A percentile compares a stretch with the other conserved stretches of the same genome.
phyloP scores from a whole-genome alignment of 2,797 vertebrate species.

The Poecilia wingei region DNA sequence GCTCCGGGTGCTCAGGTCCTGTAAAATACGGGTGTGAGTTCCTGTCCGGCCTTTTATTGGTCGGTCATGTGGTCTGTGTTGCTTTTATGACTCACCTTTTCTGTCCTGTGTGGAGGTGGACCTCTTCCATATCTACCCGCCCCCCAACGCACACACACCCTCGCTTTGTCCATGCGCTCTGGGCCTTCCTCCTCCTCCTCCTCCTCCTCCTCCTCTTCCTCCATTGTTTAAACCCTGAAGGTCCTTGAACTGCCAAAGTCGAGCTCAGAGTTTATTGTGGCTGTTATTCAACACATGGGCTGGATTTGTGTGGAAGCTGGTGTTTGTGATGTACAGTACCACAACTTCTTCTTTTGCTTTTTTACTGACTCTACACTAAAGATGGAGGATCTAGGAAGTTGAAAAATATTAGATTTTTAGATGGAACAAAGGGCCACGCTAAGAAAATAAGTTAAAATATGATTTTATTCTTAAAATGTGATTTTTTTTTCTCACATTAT shows the following conservation, averaged over 20 bases:
- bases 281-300: conserved; percentile 32
- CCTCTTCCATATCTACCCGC: conserved; percentile 24
- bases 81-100: conserved; percentile 41
- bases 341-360: conserved; percentile 8
- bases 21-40: conserved; percentile 9
- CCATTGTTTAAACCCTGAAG: conserved; percentile 40
- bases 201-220: neutral
- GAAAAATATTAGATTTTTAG: neutral
- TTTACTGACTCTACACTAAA: neutral
- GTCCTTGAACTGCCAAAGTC: conserved; percentile 67
- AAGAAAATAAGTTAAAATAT: too few species aligned
- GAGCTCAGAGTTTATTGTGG: conserved; percentile 25
- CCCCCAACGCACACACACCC: neutral
- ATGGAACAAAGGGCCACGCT: neutral
- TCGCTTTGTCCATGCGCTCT: conserved; percentile 15
- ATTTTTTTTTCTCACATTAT: too few species aligned
- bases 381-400: neutral
- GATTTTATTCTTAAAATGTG: too few species aligned
- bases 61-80: conserved; percentile 12
- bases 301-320: conserved; percentile 12
- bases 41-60: conserved; percentile 33
- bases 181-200: neutral
- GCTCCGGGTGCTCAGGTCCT: conserved; percentile 23
- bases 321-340: conserved; percentile 17
- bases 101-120: conserved; percentile 8